Conservation (phyloP, 2,797 vertebrate species). For the Poecilia wingei region DNA sequence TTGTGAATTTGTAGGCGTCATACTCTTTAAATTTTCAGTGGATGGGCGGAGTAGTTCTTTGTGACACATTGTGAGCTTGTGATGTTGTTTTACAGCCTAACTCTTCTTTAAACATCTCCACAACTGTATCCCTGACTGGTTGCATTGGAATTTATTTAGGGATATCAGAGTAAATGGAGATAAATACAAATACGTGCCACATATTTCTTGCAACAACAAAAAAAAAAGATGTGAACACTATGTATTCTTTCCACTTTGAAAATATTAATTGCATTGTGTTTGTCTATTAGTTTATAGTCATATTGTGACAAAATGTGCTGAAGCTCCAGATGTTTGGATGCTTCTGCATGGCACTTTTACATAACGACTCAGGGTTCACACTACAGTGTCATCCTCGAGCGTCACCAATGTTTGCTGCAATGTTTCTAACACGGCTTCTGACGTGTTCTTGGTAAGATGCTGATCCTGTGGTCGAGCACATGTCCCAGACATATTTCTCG, state of each 20-base stretch:
- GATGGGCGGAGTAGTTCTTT: neutral
- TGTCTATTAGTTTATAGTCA: neutral
- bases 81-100: neutral
- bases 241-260: neutral
- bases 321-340: neutral
- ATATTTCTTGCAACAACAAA: neutral
- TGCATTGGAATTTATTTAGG: too few relatives aligned
- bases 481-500: conserved; percentile 1
- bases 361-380: neutral
- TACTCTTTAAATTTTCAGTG: too few relatives aligned
- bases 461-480: conserved; percentile 19
- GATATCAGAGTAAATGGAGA: too few relatives aligned
- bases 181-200: neutral
- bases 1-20: too few relatives aligned
- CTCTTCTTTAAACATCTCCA: neutral
- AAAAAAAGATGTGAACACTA: neutral
- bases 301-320: neutral
- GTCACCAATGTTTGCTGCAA: neutral
- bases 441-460: neutral
- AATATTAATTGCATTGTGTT: neutral
- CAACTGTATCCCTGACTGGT: too few relatives aligned
- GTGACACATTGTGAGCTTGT: neutral
- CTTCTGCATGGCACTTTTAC: neutral
- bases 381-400: neutral
- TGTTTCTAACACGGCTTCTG: neutral